phyloP scores from a whole-genome alignment of 53 echinoderm and acorn worm species.

The Holothuria leucospilota region DNA sequence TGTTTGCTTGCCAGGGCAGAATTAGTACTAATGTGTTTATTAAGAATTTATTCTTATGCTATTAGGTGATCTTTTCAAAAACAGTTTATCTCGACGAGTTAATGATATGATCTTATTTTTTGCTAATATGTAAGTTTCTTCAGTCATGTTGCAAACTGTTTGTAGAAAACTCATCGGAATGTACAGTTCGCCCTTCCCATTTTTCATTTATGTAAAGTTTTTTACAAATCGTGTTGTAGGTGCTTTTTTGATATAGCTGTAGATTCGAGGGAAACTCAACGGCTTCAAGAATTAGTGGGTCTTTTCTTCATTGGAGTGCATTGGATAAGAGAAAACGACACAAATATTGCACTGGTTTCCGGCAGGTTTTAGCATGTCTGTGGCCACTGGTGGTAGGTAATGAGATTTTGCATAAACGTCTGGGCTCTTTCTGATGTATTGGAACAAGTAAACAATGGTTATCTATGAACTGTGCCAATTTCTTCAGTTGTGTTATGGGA shows the following conservation, averaged over 20 bases:
- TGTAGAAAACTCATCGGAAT: constrained; percentile 18
- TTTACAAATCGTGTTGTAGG: background rate
- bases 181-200: background rate
- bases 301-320: constrained; percentile 42
- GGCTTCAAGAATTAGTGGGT: constrained; percentile 24
- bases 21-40: constrained; percentile 46
- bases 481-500: background rate
- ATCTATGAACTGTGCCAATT: constrained; percentile 42
- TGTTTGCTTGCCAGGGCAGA: constrained; percentile 64
- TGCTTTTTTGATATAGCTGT: background rate
- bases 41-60: constrained; percentile 56
- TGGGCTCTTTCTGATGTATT: too few relatives aligned
- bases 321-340: constrained; percentile 44
- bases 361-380: constrained; percentile 44
- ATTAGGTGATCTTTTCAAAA: constrained; percentile 43
- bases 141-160: constrained; percentile 28
- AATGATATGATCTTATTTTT: background rate
- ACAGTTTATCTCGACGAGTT: constrained; percentile 36
- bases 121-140: constrained; percentile 46
- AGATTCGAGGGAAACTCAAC: background rate
- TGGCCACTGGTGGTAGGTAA: constrained; percentile 22
- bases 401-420: background rate
- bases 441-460: constrained; percentile 1
- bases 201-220: background rate
- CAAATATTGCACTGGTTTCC: constrained; percentile 8